Conservation (phyloP, 2,797 vertebrate genomes). For the Hypotaenidia philippensis region DNA sequence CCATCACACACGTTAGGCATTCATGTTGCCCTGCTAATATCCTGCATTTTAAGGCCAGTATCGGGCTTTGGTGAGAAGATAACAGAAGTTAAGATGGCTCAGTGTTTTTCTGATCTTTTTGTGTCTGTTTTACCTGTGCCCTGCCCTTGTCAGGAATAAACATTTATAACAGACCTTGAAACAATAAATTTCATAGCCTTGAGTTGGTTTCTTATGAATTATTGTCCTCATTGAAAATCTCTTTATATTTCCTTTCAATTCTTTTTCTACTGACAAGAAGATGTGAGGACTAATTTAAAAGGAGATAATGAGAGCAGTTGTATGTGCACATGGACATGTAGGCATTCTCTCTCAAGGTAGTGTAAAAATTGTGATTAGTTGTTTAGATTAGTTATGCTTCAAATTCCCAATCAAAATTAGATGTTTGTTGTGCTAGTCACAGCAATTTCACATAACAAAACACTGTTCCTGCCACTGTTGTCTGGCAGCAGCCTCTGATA, state of each 20-base stretch:
- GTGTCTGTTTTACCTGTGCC: neutral
- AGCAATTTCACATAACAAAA: neutral
- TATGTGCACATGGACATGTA: neutral
- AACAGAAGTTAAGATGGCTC: neutral
- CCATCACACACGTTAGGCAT: fast-evolving
- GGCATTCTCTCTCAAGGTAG: neutral
- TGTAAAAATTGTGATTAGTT: slow-evolving; percentile 8
- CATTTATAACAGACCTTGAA: neutral
- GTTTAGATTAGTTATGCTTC: neutral
- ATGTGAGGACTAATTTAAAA: neutral
- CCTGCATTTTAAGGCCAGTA: neutral
- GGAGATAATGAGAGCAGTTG: neutral
- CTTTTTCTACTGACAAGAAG: neutral
- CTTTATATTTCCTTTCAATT: neutral
- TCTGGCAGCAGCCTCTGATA: neutral
- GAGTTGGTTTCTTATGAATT: neutral
- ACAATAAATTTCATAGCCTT: neutral
- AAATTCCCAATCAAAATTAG: slow-evolving; percentile 1
- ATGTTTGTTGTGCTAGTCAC: neutral
- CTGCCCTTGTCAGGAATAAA: neutral
- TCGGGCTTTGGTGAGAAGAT: neutral
- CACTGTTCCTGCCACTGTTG: neutral
- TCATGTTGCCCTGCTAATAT: neutral
- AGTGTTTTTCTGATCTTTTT: neutral
- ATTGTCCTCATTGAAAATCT: slow-evolving; percentile 11